Conservation (phyloP, 2,888 invertebrate genomes). For the Dasysyrphus albostriatus region DNA sequence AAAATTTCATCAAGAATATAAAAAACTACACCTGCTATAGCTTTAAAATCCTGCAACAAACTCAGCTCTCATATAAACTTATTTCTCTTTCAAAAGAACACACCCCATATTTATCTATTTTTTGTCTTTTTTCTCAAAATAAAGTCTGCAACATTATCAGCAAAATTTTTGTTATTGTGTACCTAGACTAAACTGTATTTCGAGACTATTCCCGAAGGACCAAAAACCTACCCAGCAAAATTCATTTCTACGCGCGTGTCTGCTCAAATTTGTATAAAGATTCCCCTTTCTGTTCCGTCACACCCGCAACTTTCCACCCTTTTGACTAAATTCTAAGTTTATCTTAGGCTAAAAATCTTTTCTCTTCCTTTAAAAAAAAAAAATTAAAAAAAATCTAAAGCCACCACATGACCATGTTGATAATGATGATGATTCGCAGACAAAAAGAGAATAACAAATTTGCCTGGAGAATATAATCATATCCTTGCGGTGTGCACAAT, state of each 20-base stretch:
- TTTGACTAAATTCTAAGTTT: constrained; percentile 33
- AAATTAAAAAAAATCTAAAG: background rate
- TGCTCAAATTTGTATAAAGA: constrained; percentile 26
- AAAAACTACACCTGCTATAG: background rate
- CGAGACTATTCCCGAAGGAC: constrained; percentile 65
- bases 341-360: constrained; percentile 43
- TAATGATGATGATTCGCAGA: constrained; percentile 48
- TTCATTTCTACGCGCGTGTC: constrained; percentile 59
- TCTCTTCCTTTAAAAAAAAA: background rate
- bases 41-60: constrained; percentile 8
- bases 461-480: constrained; percentile 48
- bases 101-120: constrained; percentile 7
- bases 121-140: background rate
- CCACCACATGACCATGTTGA: constrained; percentile 6
- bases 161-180: constrained; percentile 35
- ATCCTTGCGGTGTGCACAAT: constrained; percentile 60
- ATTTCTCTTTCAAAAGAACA: constrained; percentile 32
- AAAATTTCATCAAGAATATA: background rate
- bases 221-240: constrained; percentile 5
- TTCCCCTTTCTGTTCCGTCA: background rate
- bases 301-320: background rate
- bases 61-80: constrained; percentile 14
- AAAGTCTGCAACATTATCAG: constrained; percentile 36
- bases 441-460: constrained; percentile 65
- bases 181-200: constrained; percentile 55